Evolutionary conservation across 2,888 invertebrate species (phyloP), one percentile per base, ranked within the genome.

Genomic region (Cacoxenus indagator): DNA sequence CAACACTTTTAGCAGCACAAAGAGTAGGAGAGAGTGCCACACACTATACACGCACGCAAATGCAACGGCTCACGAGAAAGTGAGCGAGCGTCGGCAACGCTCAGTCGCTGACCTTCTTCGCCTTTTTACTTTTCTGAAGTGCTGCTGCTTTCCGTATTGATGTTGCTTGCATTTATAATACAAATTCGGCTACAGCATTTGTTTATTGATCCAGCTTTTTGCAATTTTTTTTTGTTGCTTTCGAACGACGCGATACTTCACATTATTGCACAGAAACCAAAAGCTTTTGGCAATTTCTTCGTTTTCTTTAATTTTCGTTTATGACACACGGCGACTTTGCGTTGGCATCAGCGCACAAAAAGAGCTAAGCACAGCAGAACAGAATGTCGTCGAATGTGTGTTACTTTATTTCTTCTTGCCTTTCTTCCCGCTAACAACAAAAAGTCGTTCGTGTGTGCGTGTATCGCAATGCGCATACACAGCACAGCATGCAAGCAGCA

Each of bases 51-150:
- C 4, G 22, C 24, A 26, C 11, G n/a, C 54, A 9, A 24, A 26
- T 17, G 26, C 54, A 19, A 3, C 26, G 9, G 26, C 54, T 14
- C 9, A 55, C 24, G 1, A 55, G 26, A 3, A 14, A n/a, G n/a
- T n/a, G 54, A 55, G 46, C 26, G 5, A 22, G 24, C 24, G 11
- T 17, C 9, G 48, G 9, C 19, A 17, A 19, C 19, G 8, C 48
- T 48, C 48, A 67, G 81, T 51, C 64, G 71, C 67, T 75, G 74
- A 75, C 75, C 75, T 75, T 76, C 76, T 76, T 69, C 75, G 51
- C 31, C 55, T 26, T 37, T 54, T 37, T 65, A 57, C 17, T 64
- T 26, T 64, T 3, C 26, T 69, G 51, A 3, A 11, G 26, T 48
- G 14, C 17, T 29, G 31, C 57, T 24, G 67, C 51, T 26, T 37